Conservation (phyloP, 2,113 vertebrate genomes). For the Numida meleagris region DNA sequence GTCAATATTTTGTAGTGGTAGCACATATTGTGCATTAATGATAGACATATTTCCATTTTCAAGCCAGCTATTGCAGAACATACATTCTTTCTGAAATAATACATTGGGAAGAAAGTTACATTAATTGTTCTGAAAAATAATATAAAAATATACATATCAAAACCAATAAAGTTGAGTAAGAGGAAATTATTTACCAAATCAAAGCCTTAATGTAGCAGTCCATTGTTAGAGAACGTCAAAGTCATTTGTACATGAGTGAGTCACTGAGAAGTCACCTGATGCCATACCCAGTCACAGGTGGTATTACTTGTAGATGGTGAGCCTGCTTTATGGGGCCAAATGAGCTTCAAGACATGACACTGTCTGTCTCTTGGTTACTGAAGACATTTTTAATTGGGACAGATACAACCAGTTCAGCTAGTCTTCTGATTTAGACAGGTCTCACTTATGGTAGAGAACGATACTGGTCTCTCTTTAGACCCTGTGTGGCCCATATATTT, state of each 20-base stretch:
- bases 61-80: background rate
- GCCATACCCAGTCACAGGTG: background rate
- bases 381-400: background rate
- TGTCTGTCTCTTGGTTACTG: background rate
- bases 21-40: background rate
- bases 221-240: background rate
- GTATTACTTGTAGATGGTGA: background rate
- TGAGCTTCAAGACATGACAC: background rate
- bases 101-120: background rate
- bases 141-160: background rate
- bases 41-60: background rate
- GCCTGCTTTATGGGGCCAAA: fast-evolving
- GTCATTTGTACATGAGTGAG: background rate
- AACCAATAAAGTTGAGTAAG: background rate
- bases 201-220: background rate
- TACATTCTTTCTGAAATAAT: background rate
- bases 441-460: background rate
- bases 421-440: background rate
- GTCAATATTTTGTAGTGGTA: background rate
- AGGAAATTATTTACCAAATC: background rate
- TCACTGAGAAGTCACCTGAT: background rate
- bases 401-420: background rate
- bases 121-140: background rate
- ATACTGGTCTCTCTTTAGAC: background rate
- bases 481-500: background rate